Conservation (phyloP, 1,140 invertebrate species). For the Drosophila ogumai region DNA sequence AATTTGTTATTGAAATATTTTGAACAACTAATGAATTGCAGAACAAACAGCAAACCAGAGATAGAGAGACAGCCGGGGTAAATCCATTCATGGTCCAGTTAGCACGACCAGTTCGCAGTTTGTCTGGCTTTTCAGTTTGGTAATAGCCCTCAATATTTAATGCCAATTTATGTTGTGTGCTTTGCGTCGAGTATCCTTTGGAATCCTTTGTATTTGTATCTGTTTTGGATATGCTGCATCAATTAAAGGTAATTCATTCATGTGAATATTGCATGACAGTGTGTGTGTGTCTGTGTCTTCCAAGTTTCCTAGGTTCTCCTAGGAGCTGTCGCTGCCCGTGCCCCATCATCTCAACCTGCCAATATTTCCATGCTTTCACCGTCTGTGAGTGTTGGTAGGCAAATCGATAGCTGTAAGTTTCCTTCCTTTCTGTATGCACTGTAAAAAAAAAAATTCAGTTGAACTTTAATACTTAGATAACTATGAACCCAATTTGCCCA, state of each 20-base stretch:
- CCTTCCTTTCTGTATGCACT: not conserved
- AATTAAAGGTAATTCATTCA: slow-evolving; percentile 83
- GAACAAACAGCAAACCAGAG: slow-evolving; percentile 44
- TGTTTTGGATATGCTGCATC: slow-evolving; percentile 67
- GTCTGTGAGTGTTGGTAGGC: slow-evolving; percentile 14
- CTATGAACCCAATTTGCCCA: no score
- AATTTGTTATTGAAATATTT: slow-evolving; percentile 77
- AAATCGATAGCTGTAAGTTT: slow-evolving; percentile 31
- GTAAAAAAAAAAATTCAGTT: no score
- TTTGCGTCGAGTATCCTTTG: slow-evolving; percentile 17
- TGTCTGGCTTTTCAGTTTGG: slow-evolving; percentile 57
- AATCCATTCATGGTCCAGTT: slow-evolving; percentile 29
- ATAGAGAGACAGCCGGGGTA: not conserved
- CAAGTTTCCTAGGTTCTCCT: not conserved
- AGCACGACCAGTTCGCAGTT: slow-evolving; percentile 49
- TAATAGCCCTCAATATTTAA: slow-evolving; percentile 79
- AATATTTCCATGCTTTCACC: not conserved
- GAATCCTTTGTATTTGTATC: slow-evolving; percentile 20
- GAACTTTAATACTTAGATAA: no score
- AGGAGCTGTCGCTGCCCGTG: not conserved
- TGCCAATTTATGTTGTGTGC: slow-evolving; percentile 77
- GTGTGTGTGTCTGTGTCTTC: slow-evolving; percentile 14
- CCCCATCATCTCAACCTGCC: not conserved
- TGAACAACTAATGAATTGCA: slow-evolving; percentile 67
- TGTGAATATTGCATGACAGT: slow-evolving; percentile 73